phyloP scores from a whole-genome alignment of 1,140 invertebrate genomes.

The Parasteatoda tepidariorum region DNA sequence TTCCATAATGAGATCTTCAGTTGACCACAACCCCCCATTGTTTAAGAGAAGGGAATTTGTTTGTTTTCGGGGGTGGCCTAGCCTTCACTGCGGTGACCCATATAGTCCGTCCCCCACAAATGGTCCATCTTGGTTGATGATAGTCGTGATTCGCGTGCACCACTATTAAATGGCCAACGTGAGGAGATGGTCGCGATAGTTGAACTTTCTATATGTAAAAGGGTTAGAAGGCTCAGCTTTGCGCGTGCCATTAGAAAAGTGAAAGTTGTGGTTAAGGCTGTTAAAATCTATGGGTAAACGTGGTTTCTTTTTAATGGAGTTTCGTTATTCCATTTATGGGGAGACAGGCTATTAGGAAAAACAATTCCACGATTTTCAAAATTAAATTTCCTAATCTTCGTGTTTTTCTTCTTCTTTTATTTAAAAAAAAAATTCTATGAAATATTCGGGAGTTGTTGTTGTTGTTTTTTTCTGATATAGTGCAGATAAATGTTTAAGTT shows the following conservation, averaged over 20 bases:
- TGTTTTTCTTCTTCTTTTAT: too few relatives aligned
- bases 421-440: too few relatives aligned
- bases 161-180: neutral
- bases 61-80: neutral
- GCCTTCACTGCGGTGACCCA: neutral
- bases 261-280: neutral
- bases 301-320: conserved; percentile 4
- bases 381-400: too few relatives aligned
- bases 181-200: neutral
- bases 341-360: too few relatives aligned
- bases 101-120: neutral
- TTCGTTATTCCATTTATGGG: too few relatives aligned
- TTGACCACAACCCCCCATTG: neutral
- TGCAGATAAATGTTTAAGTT: too few relatives aligned
- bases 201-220: neutral
- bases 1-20: neutral
- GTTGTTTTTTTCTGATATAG: too few relatives aligned
- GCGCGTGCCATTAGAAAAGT: neutral
- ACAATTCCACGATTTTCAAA: too few relatives aligned
- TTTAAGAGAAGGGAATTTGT: neutral
- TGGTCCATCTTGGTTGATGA: neutral
- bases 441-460: too few relatives aligned
- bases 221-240: neutral
- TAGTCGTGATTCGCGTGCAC: neutral
- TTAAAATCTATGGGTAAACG: too few relatives aligned